Evolutionary conservation across 2,797 vertebrate genomes (phyloP).

Genomic region (Dendrocincla fuliginosa): DNA sequence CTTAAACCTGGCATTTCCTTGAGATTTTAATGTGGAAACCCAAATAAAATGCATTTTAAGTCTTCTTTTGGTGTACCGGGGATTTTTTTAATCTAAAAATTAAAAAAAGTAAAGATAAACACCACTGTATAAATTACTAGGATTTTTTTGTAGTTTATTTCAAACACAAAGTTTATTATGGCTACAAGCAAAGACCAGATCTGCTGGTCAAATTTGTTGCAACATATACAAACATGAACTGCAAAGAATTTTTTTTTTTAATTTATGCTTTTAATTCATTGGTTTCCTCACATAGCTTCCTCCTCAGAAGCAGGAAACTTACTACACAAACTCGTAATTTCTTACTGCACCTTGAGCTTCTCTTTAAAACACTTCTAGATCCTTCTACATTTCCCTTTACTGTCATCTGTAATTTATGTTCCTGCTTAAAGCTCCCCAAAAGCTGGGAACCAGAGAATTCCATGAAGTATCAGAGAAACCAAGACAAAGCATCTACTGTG

Average conservation of each 20-base stretch:
- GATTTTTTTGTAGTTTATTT: not conserved
- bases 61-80: not conserved
- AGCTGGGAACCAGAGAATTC: not conserved
- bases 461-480: not conserved
- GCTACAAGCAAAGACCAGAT: not conserved
- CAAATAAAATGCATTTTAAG: not conserved
- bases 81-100: not conserved
- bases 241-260: not conserved
- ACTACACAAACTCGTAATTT: not conserved
- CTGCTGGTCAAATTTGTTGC: not conserved
- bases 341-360: not conserved
- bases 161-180: not conserved
- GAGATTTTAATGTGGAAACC: not conserved
- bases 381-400: not conserved
- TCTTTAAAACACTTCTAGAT: not conserved
- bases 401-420: not conserved
- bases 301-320: not conserved
- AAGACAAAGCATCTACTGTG: constrained; percentile 2
- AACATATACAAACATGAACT: not conserved
- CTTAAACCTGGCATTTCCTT: not conserved
- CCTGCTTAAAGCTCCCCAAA: not conserved
- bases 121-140: no score
- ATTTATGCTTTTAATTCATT: not conserved
- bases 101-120: not conserved
- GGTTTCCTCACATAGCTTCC: not conserved